Evolutionary conservation across 2,888 invertebrate genomes (phyloP), one percentile per base, ranked within the genome.

Genomic region (Buathra laborator): DNA sequence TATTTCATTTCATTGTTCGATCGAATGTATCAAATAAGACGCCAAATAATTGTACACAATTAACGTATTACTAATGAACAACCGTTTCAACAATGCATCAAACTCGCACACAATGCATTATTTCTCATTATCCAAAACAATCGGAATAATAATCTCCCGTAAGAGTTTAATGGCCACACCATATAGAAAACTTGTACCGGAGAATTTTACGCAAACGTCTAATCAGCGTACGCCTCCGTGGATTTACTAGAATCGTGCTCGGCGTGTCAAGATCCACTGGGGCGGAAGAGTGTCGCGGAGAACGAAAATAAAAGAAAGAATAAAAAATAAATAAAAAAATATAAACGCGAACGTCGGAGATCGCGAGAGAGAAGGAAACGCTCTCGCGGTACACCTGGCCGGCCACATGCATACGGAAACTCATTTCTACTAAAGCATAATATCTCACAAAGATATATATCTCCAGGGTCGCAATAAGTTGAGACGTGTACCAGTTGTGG

Each of bases 391-490:
- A n/a, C 72, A 72, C 82, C 79, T 76, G 82, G 43, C 75, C 48
- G 24, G 76, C 37, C 82, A 48, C 75, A 72, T 79, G 82, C 79
- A 82, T 81, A 83, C 81, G 86, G 83, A 87, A 88, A 88, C 87
- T 89, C 88, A 88, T 89, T 88, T 89, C 87, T 86, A 86, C 83
- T 84, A 76, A 67, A 86, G 87, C 86, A 83, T 85, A 86, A 89
- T 89, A 87, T 87, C 86, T 86, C 79, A 76, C 77, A 64, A 59
- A 80, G 86, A 87, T 84, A 86, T 87, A 76, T 74, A 74, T 83
- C 48, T 53, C 51, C 29, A 76, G 75, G 59, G 62, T 82, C 72
- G 79, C 82, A 79, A 82, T 82, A 82, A 82, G 79, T 85, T 75
- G 85, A 82, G 78, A 85, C 79, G 79, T 67, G 71, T 59, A 48